Base-by-base conservation (phyloP, 2,797 vertebrate genomes). In the Odontamblyopus rebecca region DNA sequence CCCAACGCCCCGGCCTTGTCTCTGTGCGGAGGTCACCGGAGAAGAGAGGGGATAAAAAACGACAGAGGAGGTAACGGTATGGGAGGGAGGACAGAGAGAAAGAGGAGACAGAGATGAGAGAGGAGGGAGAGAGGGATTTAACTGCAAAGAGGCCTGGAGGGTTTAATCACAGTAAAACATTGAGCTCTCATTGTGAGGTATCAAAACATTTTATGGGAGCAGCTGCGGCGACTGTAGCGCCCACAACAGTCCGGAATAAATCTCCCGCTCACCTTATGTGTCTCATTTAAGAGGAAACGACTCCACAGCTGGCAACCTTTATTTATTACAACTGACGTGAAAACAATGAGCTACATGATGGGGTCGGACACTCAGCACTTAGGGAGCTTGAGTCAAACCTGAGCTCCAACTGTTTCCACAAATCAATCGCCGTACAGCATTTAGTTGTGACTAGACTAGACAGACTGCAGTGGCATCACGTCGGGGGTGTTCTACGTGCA, bases 81-180 rank as follows among this genome's bases (percentile, higher is more conserved):
- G 72, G 75, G 84, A 76, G 76, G 73, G 30, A 5, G 30, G 30
- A 23, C 23, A 23, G 23, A 23, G 23, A 23, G 23, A 23, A 23
- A 23, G 23, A 23, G 23, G 30, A 30, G 30, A 30, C 4, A 30
- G 30, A 30, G 30, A 4, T n/a, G 68, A 27, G 61, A 63, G 70
- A 67, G 27, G 44, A 74, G 15, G 70, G 74, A 64, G 73, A 71
- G 65, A 65, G 70, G 60, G 70, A 84, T 83, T 91, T 92, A 89
- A 92, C 85, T 89, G 87, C 89, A 85, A 85, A 90, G 86, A 77
- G 82, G 76, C 88, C 77, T 64, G 78, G 70, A 77, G 88, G 87
- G 87, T 93, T 91, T 92, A 92, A 93, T 93, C 91, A 91, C 82
- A 85, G 90, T 92, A 92, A 92, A 92, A 92, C 85, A 85, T 82